These are phyloP conservation scores for Pantala flavescens DNA, from an alignment of 1,140 invertebrate genomes.

Conservation along the genomic window DNA sequence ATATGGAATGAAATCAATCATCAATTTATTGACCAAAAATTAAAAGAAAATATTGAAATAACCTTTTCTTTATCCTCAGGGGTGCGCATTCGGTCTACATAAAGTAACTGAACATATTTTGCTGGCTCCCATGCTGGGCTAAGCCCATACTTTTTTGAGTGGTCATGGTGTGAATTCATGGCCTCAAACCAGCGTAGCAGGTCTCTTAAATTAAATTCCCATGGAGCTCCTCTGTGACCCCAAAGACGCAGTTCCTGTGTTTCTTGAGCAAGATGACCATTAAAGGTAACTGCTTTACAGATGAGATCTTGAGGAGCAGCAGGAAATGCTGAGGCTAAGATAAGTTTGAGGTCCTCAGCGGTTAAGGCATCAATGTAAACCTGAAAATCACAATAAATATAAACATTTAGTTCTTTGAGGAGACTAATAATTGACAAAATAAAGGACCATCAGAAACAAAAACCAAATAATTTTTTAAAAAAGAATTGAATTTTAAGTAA, in stretches of 20 bases:
- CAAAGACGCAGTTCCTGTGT: slow-evolving; percentile 51
- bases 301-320: slow-evolving; percentile 40
- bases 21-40: no score
- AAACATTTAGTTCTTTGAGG: slow-evolving; percentile 13
- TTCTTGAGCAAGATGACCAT: slow-evolving; percentile 52
- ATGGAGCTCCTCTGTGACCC: slow-evolving; percentile 72
- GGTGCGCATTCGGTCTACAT: slow-evolving; percentile 69
- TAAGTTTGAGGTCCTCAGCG: slow-evolving; percentile 60
- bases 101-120: slow-evolving; percentile 63
- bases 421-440: slow-evolving; percentile 8
- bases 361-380: slow-evolving; percentile 76
- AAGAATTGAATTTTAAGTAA: no score
- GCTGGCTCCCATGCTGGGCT: slow-evolving; percentile 40
- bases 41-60: slow-evolving; percentile 8
- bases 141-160: neutral
- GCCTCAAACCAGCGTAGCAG: slow-evolving; percentile 84
- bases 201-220: slow-evolving; percentile 96
- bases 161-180: slow-evolving; percentile 31
- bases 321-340: slow-evolving; percentile 38
- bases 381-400: slow-evolving; percentile 30
- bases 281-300: slow-evolving; percentile 70
- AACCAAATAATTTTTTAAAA: no score
- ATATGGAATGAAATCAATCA: no score
- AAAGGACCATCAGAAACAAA: no score
- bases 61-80: slow-evolving; percentile 55